Evolutionary conservation across 2,113 vertebrate genomes (phyloP).

Genomic region (Pollachius pollachius): DNA sequence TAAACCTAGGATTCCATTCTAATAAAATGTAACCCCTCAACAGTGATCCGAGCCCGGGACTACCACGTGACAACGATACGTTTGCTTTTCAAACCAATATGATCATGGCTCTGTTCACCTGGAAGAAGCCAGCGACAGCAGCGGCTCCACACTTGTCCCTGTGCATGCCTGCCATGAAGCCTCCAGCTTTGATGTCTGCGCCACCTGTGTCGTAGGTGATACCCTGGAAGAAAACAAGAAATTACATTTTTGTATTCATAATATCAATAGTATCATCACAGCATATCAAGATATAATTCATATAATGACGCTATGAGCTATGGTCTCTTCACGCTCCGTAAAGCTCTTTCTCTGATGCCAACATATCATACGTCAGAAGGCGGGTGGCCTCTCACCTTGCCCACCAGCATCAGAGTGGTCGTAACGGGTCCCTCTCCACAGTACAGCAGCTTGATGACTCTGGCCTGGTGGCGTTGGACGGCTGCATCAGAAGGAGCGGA

Average conservation of each 20-base stretch:
- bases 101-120: constrained; percentile 50
- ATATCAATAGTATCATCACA: neutral
- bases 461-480: constrained; percentile 75
- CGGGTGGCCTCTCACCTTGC: constrained; percentile 67
- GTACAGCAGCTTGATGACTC: constrained; percentile 77
- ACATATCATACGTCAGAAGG: neutral
- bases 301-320: neutral
- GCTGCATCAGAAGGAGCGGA: constrained; percentile 38
- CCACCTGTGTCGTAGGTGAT: constrained; percentile 82
- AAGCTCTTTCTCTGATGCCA: too few species aligned
- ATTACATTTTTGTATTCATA: neutral
- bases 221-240: constrained; percentile 54
- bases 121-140: constrained; percentile 79
- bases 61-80: too few species aligned
- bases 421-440: constrained; percentile 69
- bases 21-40: neutral
- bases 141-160: constrained; percentile 82
- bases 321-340: too few species aligned
- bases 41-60: neutral
- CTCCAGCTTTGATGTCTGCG: constrained; percentile 81
- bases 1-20: too few species aligned
- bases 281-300: neutral
- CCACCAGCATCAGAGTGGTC: constrained; percentile 76
- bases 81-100: neutral
- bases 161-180: constrained; percentile 82